phyloP scores from a whole-genome alignment of 2,888 invertebrate genomes.

The Lutraria lutraria region DNA sequence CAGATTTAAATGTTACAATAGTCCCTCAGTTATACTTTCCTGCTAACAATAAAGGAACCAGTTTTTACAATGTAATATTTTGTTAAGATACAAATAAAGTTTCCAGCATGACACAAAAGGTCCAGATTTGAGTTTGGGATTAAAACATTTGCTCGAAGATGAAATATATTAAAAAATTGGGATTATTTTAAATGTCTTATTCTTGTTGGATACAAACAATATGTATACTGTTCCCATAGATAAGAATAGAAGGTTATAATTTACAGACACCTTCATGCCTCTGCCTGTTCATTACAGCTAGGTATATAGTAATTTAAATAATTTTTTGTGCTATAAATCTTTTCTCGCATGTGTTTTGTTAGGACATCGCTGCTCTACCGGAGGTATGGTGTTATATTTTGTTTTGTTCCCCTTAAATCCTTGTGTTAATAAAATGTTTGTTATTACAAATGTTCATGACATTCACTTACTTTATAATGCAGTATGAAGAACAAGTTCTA shows the following conservation, averaged over 20 bases:
- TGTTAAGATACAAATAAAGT: not conserved
- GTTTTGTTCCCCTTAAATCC: slow-evolving; percentile 2
- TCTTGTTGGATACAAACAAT: not conserved
- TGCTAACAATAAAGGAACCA: not conserved
- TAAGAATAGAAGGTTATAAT: too few species aligned
- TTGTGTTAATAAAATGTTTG: not conserved
- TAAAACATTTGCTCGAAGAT: not conserved
- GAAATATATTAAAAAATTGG: not conserved
- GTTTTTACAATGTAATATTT: not conserved
- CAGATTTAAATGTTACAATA: not conserved
- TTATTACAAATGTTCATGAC: not conserved
- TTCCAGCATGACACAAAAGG: not conserved
- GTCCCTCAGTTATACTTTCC: not conserved
- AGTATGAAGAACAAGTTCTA: not conserved
- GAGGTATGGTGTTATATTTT: slow-evolving; percentile 26
- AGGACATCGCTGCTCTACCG: slow-evolving; percentile 38
- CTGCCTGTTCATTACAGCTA: not conserved
- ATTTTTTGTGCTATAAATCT: not conserved
- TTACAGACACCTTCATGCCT: not conserved
- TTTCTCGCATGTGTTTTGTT: slow-evolving; percentile 22
- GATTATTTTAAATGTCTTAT: not conserved
- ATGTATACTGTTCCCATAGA: too few species aligned
- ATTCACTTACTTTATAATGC: not conserved
- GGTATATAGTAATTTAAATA: not conserved
- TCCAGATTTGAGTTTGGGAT: not conserved